These are phyloP conservation scores for Eubasilissa splendida DNA, from an alignment of 2,888 invertebrate species.

Conservation along the genomic window DNA sequence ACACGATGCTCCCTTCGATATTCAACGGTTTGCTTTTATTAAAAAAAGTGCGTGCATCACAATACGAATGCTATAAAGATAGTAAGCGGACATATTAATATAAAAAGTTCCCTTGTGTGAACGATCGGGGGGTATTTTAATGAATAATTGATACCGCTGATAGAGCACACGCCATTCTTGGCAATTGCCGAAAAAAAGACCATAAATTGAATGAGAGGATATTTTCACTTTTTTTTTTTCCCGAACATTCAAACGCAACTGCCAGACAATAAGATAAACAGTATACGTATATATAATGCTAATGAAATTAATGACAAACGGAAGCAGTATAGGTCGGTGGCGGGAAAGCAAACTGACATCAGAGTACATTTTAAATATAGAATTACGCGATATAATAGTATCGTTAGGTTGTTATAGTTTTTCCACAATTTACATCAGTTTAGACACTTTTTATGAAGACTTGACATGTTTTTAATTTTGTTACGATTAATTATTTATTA, in stretches of 20 bases:
- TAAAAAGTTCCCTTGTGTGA: slow-evolving; percentile 33
- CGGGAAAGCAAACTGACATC: slow-evolving; percentile 11
- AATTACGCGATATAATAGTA: no score
- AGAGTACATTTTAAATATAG: no score
- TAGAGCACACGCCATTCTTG: slow-evolving; percentile 41
- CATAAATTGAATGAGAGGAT: slow-evolving; percentile 31
- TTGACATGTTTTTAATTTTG: no score
- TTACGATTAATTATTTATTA: no score
- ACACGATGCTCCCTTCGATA: not conserved
- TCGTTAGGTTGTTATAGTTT: no score
- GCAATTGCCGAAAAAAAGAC: slow-evolving; percentile 31
- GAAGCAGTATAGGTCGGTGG: slow-evolving; percentile 36
- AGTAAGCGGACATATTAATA: not conserved
- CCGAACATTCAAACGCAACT: slow-evolving; percentile 34
- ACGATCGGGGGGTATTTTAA: slow-evolving; percentile 40
- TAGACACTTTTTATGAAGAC: no score
- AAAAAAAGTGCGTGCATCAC: not conserved
- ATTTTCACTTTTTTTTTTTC: slow-evolving; percentile 27
- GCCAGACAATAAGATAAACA: slow-evolving; percentile 45
- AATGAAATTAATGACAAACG: slow-evolving; percentile 53
- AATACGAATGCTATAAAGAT: slow-evolving; percentile 9
- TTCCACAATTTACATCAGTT: no score
- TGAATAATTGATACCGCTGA: slow-evolving; percentile 48
- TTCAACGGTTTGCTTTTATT: not conserved
- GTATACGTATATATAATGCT: not conserved